These are phyloP conservation scores for Melieria omissa DNA, from an alignment of 2,888 invertebrate genomes.

Conservation along the genomic window DNA sequence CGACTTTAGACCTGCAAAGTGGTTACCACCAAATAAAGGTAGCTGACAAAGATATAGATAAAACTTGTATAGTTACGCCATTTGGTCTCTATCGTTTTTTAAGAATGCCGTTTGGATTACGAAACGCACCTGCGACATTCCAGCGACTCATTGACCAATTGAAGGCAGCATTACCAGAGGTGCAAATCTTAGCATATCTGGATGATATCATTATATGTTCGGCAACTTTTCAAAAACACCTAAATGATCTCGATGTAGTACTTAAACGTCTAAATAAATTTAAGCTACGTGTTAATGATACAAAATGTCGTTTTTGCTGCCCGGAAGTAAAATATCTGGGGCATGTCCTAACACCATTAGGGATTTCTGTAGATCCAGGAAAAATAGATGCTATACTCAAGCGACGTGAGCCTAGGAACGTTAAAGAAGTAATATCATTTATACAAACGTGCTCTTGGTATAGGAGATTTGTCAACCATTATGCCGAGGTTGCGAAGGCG, in stretches of 20 bases:
- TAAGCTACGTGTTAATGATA: neutral
- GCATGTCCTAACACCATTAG: neutral
- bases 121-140: constrained; percentile 43
- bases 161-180: neutral
- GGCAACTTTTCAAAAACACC: neutral
- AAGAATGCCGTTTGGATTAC: constrained; percentile 42
- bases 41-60: constrained; percentile 33
- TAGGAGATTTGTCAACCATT: constrained; percentile 48
- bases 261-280: neutral
- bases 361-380: constrained; percentile 2
- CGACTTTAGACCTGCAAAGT: constrained; percentile 40
- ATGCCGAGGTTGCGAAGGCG: constrained; percentile 46
- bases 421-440: constrained; percentile 49
- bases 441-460: constrained; percentile 54
- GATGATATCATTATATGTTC: constrained; percentile 10
- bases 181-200: neutral
- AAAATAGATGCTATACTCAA: neutral
- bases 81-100: constrained; percentile 43
- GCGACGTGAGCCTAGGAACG: neutral
- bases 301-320: constrained; percentile 3
- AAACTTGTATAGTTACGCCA: constrained; percentile 42
- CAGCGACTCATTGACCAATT: constrained; percentile 18
- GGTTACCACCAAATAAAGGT: constrained; percentile 42
- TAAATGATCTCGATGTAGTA: neutral
- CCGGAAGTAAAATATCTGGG: constrained; percentile 10